Base-by-base conservation (phyloP, 1,140 invertebrate genomes). In the Achatina immaculata region DNA sequence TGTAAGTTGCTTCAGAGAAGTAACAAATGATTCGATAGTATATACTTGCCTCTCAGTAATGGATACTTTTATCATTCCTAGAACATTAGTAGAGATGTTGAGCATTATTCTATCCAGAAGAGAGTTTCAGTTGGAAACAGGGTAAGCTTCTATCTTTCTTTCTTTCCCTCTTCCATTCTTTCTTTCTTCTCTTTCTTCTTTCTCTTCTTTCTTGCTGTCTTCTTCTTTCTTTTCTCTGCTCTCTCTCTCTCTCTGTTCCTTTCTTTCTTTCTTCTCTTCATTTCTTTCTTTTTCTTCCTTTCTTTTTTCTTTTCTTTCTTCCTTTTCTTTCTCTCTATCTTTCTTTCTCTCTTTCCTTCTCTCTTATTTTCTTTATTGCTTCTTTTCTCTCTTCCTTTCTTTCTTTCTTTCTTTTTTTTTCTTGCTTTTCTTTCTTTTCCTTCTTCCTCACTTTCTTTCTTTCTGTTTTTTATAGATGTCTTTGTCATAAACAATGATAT, bases 281-380 rank as follows among this genome's bases (percentile, higher is more conserved):
- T 38, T 78, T 62, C 51, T 42, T 55, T 51, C 77, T 58, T 51
- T 51, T 69, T 62, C 68, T 31, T 78, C 38, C 65, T 42, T 68
- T 34, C 40, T 51, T 69, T n/a, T 34, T 45, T 77, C 42, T 69
- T 31, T 36, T 66, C 6, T 58, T 69, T 42, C 45, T 45, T 38
- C 66, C 58, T 36, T 58, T 36, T 77, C 69, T 72, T 48, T 45
- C 43, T 65, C 69, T 62, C 36, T 36, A 24, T 77, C 62, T 45
- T 66, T 68, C 42, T 31, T 38, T 68, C 42, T 31, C 40, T 40
- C 4, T 24, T 48, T 31, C 55, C 21, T 45, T 65, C 43, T 31
- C 28, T 72, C 48, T 38, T 77, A 7, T 68, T 40, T 38, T 55
- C 66, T 28, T 51, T 58, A 43, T 69, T 68, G 19, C 48, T 58